A percentile compares a stretch with the other conserved stretches of the same genome.
Conservation (phyloP, 2,888 invertebrate species). For the Ornithoptera alexandrae region DNA sequence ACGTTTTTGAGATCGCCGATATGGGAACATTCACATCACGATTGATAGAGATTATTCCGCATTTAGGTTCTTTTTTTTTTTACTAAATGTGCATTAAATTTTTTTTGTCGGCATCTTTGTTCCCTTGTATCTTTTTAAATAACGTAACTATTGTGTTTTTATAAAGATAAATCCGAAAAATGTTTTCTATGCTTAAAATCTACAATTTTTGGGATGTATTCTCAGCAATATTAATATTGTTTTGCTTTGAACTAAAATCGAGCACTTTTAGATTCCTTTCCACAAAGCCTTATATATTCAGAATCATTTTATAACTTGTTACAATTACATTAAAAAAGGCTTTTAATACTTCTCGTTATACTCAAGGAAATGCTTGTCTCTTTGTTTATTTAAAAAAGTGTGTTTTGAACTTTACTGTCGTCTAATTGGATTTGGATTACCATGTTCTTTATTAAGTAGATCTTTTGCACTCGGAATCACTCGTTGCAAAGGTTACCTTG, state of each 20-base stretch:
- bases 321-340: neutral
- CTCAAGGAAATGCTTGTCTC: neutral
- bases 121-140: neutral
- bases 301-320: neutral
- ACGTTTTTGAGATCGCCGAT: slow-evolving; percentile 31
- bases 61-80: slow-evolving; percentile 8
- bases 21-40: slow-evolving; percentile 35
- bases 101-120: slow-evolving; percentile 1
- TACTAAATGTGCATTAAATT: slow-evolving; percentile 12
- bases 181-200: neutral
- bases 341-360: neutral
- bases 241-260: neutral
- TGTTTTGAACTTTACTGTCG: slow-evolving; percentile 3
- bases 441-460: slow-evolving; percentile 24
- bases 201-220: neutral
- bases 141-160: neutral
- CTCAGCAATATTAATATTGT: neutral
- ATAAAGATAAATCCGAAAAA: neutral
- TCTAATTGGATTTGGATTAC: slow-evolving; percentile 18
- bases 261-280: neutral
- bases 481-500: slow-evolving; percentile 28
- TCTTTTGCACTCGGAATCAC: slow-evolving; percentile 14
- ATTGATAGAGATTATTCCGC: slow-evolving; percentile 19
- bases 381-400: neutral
- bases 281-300: neutral